Conservation (phyloP, 2,113 vertebrate species). For the Columba janthina region DNA sequence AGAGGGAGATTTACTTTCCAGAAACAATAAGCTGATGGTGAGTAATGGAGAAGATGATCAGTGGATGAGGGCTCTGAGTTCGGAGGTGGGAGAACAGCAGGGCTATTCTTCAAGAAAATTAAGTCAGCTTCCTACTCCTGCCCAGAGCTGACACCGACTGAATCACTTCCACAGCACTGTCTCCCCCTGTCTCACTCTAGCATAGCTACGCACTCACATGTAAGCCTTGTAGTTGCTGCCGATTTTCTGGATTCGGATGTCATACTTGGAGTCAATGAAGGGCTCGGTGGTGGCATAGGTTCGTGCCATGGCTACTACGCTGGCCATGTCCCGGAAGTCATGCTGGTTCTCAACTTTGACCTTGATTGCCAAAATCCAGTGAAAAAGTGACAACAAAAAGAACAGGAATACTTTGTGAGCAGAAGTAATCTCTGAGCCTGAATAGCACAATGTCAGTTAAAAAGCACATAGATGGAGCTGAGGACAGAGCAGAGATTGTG, state of each 20-base stretch:
- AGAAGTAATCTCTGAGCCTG: not conserved
- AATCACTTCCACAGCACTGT: not conserved
- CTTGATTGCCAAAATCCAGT: constrained; percentile 68
- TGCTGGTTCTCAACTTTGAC: constrained; percentile 95
- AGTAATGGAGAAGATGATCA: not conserved
- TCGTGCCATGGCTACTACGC: constrained; percentile 91
- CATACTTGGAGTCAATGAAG: constrained; percentile 94
- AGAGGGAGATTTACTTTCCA: not conserved
- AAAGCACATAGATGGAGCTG: not conserved
- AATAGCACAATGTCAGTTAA: not conserved
- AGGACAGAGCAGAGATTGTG: not conserved
- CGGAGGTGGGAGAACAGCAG: not conserved
- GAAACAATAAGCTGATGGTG: not conserved
- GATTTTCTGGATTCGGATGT: constrained; percentile 97
- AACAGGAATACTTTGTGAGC: not conserved
- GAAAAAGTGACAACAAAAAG: constrained; percentile 5
- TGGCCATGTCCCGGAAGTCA: constrained; percentile 95
- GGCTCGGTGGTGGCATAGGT: constrained; percentile 93
- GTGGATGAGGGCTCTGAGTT: not conserved
- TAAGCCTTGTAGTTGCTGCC: constrained; percentile 98
- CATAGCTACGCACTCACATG: constrained; percentile 83
- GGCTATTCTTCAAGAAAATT: constrained; percentile 6
- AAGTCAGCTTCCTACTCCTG: constrained; percentile 23
- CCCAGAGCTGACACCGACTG: not conserved
- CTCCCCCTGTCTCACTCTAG: not conserved